Conservation (phyloP, 1,140 invertebrate genomes). For the Ips nitidus region DNA sequence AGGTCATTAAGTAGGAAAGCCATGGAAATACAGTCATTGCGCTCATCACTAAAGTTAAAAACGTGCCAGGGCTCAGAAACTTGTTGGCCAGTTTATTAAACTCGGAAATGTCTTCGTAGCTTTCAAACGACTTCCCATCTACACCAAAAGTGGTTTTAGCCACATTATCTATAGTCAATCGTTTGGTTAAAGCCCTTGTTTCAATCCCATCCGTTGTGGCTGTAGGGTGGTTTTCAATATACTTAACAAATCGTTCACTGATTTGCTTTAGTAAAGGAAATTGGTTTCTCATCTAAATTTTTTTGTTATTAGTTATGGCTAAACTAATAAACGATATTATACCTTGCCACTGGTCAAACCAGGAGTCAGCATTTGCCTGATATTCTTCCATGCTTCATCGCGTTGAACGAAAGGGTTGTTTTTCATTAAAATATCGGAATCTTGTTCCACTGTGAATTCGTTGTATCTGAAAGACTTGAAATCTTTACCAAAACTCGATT, state of each 20-base stretch:
- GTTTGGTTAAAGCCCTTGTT: conserved; percentile 32
- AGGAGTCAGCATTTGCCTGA: conserved; percentile 57
- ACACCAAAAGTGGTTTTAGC: conserved; percentile 39
- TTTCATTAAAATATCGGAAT: conserved; percentile 52
- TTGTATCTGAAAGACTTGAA: conserved; percentile 48
- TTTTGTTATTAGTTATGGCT: background rate
- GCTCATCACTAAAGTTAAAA: background rate
- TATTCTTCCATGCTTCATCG: conserved; percentile 58
- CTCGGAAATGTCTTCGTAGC: conserved; percentile 21
- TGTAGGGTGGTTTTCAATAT: conserved; percentile 37
- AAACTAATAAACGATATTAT: conserved; percentile 2
- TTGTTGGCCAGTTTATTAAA: conserved; percentile 18
- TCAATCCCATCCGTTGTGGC: conserved; percentile 27
- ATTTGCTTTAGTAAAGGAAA: conserved; percentile 31
- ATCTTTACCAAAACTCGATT: conserved; percentile 50
- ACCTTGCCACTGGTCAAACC: conserved; percentile 56
- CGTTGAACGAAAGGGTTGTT: conserved; percentile 54
- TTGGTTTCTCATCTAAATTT: conserved; percentile 33
- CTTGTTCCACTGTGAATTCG: conserved; percentile 44
- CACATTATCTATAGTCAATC: conserved; percentile 40
- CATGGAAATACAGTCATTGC: conserved; percentile 1
- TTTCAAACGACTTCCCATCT: conserved; percentile 33
- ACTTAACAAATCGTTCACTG: conserved; percentile 33
- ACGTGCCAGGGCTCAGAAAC: conserved; percentile 18
- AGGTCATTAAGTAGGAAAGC: background rate